These are phyloP conservation scores for Manduca sexta DNA, from an alignment of 1,140 invertebrate species.

Conservation along the genomic window DNA sequence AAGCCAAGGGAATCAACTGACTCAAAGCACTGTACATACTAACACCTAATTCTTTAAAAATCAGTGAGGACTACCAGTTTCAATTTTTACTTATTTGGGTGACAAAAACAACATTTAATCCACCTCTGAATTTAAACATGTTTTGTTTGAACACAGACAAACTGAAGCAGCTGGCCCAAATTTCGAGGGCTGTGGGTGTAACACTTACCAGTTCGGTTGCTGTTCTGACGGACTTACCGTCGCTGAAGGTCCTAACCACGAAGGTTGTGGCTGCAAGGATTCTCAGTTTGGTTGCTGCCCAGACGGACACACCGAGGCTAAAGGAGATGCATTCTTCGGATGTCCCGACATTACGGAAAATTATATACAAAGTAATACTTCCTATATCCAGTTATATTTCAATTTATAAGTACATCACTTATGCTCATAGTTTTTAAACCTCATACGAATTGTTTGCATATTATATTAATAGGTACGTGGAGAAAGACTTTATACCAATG, in stretches of 20 bases:
- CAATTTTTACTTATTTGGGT: neutral
- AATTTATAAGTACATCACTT: no score
- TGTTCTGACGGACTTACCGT: conserved; percentile 91
- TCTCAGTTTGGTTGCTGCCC: conserved; percentile 89
- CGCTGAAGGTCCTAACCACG: conserved; percentile 83
- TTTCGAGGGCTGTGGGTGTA: conserved; percentile 87
- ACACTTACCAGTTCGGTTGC: conserved; percentile 93
- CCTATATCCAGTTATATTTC: no score
- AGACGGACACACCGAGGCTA: conserved; percentile 85
- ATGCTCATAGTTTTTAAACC: no score
- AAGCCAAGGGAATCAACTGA: no score
- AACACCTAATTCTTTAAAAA: no score
- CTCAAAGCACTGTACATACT: no score
- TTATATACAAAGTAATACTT: conserved; percentile 79
- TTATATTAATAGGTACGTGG: no score
- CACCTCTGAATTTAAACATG: no score
- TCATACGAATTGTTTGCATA: no score
- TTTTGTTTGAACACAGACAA: conserved; percentile 62
- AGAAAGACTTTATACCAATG: no score
- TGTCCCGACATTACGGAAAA: conserved; percentile 81
- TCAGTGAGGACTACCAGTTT: no score
- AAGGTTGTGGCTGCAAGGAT: conserved; percentile 88
- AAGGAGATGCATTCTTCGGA: conserved; percentile 87
- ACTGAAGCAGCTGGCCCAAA: conserved; percentile 80
- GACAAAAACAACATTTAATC: neutral